Evolutionary conservation across 2,113 vertebrate species (phyloP).

Genomic region (Lamprotornis superbus): DNA sequence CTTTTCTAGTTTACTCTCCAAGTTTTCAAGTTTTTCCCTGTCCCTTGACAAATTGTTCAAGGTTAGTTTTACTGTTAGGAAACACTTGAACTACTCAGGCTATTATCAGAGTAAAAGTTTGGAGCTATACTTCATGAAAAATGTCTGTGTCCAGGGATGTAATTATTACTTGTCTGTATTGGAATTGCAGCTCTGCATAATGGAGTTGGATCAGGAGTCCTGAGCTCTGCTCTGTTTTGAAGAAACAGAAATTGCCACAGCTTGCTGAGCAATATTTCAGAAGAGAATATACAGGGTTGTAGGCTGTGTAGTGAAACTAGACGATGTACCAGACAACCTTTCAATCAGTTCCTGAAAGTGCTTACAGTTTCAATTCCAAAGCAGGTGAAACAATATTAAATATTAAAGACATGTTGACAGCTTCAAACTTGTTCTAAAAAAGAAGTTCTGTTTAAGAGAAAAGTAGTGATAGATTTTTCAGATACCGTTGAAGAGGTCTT

Average conservation of each 20-base stretch:
- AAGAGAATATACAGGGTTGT: not conserved
- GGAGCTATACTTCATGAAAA: not conserved
- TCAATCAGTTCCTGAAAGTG: slow-evolving; percentile 22
- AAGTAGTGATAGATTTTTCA: slow-evolving; percentile 1
- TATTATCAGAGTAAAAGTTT: not conserved
- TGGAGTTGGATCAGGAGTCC: not conserved
- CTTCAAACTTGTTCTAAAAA: slow-evolving; percentile 6
- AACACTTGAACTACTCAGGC: not conserved
- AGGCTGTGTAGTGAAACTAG: not conserved
- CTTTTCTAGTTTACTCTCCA: not conserved
- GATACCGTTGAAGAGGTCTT: not conserved
- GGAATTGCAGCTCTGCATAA: not conserved
- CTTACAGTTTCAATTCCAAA: slow-evolving; percentile 15
- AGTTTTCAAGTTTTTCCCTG: not conserved
- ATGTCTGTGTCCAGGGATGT: not conserved
- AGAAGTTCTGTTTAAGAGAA: not conserved
- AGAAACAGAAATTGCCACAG: not conserved
- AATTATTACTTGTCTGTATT: not conserved
- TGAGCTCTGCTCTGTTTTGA: not conserved
- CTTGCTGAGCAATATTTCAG: not conserved
- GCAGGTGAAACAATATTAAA: slow-evolving; percentile 51
- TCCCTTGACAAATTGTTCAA: slow-evolving; percentile 9
- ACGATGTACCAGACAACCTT: not conserved
- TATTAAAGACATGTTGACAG: slow-evolving; percentile 32
- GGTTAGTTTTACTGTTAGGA: slow-evolving; percentile 1